phyloP scores from a whole-genome alignment of 2,797 vertebrate genomes.

The Gobionotothen gibberifrons region DNA sequence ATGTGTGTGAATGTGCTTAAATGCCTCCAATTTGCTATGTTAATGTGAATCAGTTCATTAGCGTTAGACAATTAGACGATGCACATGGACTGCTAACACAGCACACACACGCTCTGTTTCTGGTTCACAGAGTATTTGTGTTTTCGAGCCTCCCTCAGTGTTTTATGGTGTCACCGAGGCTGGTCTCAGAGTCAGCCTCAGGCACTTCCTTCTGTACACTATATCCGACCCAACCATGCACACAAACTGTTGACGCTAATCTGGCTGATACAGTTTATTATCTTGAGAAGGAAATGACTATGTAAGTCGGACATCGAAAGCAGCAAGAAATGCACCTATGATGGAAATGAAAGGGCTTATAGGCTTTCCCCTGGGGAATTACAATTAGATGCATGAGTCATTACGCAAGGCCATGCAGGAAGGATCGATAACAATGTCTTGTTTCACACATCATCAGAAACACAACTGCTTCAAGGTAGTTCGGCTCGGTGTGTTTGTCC shows the following conservation, averaged over 20 bases:
- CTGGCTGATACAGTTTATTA: slow-evolving; percentile 25
- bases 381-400: slow-evolving; percentile 32
- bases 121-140: slow-evolving; percentile 38
- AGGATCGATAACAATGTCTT: slow-evolving; percentile 51
- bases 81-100: slow-evolving; percentile 24
- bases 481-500: background rate
- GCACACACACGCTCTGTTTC: slow-evolving; percentile 31
- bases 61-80: slow-evolving; percentile 32
- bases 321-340: background rate
- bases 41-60: slow-evolving; percentile 52
- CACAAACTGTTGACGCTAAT: slow-evolving; percentile 17
- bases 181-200: slow-evolving; percentile 49
- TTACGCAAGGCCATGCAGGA: slow-evolving; percentile 5
- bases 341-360: slow-evolving; percentile 16
- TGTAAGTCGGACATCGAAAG: slow-evolving; percentile 19
- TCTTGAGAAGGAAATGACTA: slow-evolving; percentile 17
- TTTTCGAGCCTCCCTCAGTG: slow-evolving; percentile 29
- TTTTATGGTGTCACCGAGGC: slow-evolving; percentile 32
- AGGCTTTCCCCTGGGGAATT: slow-evolving; percentile 26
- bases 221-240: slow-evolving; percentile 42
- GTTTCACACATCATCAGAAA: slow-evolving; percentile 38
- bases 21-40: slow-evolving; percentile 27
- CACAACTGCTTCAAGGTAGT: slow-evolving; percentile 16
- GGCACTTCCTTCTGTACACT: slow-evolving; percentile 35
- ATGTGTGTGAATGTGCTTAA: slow-evolving; percentile 4